phyloP scores from a whole-genome alignment of 2,113 vertebrate genomes.

The Crocuta crocuta region DNA sequence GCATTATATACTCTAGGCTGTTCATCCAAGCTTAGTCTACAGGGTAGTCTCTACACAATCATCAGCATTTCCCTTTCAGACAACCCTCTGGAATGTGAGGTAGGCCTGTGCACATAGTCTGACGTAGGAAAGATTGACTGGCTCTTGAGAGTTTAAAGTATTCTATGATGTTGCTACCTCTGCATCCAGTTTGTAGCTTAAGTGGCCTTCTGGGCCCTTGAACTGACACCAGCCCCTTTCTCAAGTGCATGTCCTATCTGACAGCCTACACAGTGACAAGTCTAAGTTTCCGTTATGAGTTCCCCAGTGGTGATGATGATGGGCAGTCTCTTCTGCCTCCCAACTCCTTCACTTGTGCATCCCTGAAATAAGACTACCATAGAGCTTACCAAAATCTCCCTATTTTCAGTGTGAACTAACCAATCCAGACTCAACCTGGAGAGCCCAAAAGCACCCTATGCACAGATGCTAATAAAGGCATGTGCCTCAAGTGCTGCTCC shows the following conservation, averaged over 20 bases:
- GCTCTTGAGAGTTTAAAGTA: neutral
- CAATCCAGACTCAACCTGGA: neutral
- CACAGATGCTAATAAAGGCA: neutral
- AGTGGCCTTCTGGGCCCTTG: neutral
- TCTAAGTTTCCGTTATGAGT: neutral
- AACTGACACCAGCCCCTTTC: neutral
- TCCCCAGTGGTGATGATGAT: neutral
- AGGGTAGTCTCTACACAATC: neutral
- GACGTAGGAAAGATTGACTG: accelerated
- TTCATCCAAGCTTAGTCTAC: neutral
- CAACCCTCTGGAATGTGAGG: neutral
- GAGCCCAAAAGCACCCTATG: neutral
- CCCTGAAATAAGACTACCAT: neutral
- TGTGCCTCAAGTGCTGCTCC: too few relatives aligned
- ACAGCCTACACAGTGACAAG: neutral
- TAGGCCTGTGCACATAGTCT: accelerated
- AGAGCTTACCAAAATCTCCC: neutral
- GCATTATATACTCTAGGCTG: accelerated
- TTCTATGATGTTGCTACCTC: too few relatives aligned
- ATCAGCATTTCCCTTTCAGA: neutral
- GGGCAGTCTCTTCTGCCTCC: neutral
- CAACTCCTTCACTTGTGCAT: neutral
- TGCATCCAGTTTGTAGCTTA: neutral
- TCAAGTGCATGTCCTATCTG: neutral
- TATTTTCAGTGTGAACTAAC: neutral